Evolutionary conservation across 2,113 vertebrate genomes (phyloP).

Genomic region (Donacobius atricapilla): DNA sequence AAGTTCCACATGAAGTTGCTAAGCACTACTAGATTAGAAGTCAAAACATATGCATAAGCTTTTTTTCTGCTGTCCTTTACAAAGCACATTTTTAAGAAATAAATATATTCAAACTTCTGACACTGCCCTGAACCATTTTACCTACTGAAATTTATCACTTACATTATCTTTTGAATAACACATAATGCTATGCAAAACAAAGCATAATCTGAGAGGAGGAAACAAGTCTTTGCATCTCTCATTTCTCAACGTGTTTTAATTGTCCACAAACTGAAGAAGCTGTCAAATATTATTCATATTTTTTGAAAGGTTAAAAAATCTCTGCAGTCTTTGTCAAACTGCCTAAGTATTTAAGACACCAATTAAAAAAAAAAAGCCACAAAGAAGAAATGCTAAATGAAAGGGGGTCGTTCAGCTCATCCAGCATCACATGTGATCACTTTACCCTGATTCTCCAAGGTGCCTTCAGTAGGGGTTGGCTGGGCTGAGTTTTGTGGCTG

Average conservation of each 20-base stretch:
- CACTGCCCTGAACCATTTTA: neutral
- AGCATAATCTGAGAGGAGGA: neutral
- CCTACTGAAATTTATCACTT: neutral
- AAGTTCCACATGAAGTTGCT: neutral
- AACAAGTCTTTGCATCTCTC: neutral
- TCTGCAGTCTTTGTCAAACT: neutral
- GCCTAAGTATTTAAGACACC: neutral
- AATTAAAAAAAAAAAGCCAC: neutral
- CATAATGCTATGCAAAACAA: neutral
- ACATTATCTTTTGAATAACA: neutral
- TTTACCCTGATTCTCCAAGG: neutral
- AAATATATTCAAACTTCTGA: neutral
- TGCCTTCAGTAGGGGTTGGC: fast-evolving
- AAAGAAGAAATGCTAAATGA: neutral
- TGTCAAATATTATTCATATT: neutral
- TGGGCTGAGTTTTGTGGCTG: neutral
- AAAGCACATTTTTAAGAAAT: neutral
- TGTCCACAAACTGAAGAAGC: neutral
- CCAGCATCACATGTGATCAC: fast-evolving
- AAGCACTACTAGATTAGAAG: neutral
- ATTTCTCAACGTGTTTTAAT: neutral
- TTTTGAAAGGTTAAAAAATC: neutral
- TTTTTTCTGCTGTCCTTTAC: neutral
- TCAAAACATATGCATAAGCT: neutral
- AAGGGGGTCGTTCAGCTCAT: neutral